Conservation (phyloP, 2,113 vertebrate genomes). For the Sakesphorus luctuosus region DNA sequence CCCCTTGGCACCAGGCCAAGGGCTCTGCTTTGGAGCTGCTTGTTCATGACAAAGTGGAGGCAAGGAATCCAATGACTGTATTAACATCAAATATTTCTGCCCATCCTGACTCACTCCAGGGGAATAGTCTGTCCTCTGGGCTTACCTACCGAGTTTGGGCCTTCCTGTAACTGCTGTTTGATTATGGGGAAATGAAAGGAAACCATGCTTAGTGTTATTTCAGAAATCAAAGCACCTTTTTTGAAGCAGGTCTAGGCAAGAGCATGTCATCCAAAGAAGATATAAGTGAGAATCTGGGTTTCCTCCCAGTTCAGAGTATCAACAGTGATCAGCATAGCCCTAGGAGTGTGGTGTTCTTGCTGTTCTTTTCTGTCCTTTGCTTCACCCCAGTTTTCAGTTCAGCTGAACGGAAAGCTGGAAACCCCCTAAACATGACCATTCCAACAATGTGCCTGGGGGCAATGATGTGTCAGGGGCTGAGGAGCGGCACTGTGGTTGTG, state of each 20-base stretch:
- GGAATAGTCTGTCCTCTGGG: neutral
- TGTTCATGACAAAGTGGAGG: neutral
- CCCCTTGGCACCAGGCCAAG: accelerated
- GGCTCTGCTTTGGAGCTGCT: neutral
- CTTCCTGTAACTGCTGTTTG: neutral
- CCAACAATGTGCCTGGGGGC: neutral
- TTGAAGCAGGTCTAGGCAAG: neutral
- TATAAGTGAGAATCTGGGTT: neutral
- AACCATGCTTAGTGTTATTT: neutral
- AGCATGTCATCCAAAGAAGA: neutral
- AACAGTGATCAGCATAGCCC: neutral
- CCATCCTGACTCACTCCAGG: neutral
- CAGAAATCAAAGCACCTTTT: neutral
- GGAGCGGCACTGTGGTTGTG: neutral
- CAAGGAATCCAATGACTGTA: neutral
- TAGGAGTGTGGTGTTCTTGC: neutral
- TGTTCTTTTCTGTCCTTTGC: neutral
- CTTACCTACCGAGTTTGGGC: neutral
- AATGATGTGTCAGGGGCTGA: neutral
- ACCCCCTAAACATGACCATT: accelerated
- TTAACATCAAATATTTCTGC: neutral
- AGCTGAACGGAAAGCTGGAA: neutral
- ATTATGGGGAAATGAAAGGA: neutral
- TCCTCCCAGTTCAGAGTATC: neutral
- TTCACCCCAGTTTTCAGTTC: neutral